These are phyloP conservation scores for Drosophila nigricruria DNA, from an alignment of 2,888 invertebrate species.

Conservation along the genomic window DNA sequence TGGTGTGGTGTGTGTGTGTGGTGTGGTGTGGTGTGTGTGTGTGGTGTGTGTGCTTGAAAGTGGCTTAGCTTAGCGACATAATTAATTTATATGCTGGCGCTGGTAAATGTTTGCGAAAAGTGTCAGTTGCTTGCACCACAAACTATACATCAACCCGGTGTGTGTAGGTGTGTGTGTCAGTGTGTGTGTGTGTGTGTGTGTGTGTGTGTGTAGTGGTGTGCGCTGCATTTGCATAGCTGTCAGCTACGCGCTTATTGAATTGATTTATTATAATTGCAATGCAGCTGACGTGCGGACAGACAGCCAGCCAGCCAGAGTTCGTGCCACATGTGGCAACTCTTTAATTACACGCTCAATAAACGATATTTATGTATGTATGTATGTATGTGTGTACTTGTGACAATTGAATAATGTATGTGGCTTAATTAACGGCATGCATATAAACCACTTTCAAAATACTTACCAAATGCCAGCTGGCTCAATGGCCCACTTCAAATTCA, in stretches of 20 bases:
- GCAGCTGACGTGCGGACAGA: slow-evolving; percentile 61
- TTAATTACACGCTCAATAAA: slow-evolving; percentile 39
- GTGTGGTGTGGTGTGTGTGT: slow-evolving; percentile 9
- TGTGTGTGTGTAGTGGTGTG: slow-evolving; percentile 11
- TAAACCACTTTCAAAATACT: slow-evolving; percentile 51
- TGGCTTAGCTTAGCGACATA: slow-evolving; percentile 56
- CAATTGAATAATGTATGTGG: slow-evolving; percentile 37
- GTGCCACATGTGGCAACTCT: slow-evolving; percentile 19
- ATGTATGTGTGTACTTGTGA: neutral
- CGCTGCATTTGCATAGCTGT: slow-evolving; percentile 55
- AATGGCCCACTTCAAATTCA: slow-evolving; percentile 40
- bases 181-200: slow-evolving; percentile 13
- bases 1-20: slow-evolving; percentile 2
- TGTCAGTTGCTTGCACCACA: slow-evolving; percentile 67
- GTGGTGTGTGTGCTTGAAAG: slow-evolving; percentile 10
- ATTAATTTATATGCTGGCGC: slow-evolving; percentile 70
- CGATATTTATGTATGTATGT: neutral
- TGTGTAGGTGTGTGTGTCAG: slow-evolving; percentile 8
- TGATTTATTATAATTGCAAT: slow-evolving; percentile 77
- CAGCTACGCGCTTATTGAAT: slow-evolving; percentile 62
- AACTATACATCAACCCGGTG: slow-evolving; percentile 59
- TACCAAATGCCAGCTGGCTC: slow-evolving; percentile 36
- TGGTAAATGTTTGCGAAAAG: slow-evolving; percentile 71
- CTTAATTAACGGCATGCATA: slow-evolving; percentile 48
- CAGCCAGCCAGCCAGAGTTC: neutral